phyloP scores from a whole-genome alignment of 2,797 vertebrate genomes.

The Ptychobarbus kaznakovi region DNA sequence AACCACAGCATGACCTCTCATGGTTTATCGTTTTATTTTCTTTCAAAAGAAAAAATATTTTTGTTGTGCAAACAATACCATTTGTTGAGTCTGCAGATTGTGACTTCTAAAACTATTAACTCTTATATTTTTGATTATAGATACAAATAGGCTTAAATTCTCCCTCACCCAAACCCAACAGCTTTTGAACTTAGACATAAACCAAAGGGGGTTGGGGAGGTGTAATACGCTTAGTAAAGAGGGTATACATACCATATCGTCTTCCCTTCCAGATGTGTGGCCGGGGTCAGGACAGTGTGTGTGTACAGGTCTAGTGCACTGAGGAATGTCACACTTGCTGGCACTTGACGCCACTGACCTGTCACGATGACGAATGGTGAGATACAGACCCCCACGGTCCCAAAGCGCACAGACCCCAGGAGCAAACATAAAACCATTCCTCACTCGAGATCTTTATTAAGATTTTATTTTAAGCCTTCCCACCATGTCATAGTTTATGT shows the following conservation, averaged over 20 bases:
- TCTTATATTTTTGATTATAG: not conserved
- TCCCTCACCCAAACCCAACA: not conserved
- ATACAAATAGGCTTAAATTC: not conserved
- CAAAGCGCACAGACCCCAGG: slow-evolving; percentile 15
- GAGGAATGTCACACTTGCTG: slow-evolving; percentile 74
- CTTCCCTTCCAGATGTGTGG: slow-evolving; percentile 78
- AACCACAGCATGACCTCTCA: not conserved
- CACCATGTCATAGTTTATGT: slow-evolving; percentile 48
- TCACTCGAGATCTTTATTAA: slow-evolving; percentile 51
- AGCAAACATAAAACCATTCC: slow-evolving; percentile 35
- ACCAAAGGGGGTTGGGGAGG: slow-evolving; percentile 13
- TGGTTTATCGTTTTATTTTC: not conserved
- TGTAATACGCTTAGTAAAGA: slow-evolving; percentile 71
- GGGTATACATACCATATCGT: slow-evolving; percentile 69
- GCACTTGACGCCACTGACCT: slow-evolving; percentile 77
- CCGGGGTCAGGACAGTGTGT: slow-evolving; percentile 48
- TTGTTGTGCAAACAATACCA: not conserved
- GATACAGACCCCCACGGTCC: slow-evolving; percentile 57
- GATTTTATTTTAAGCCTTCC: slow-evolving; percentile 48
- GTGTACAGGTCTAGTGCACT: slow-evolving; percentile 47
- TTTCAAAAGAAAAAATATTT: not conserved
- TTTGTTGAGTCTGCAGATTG: slow-evolving; percentile 2
- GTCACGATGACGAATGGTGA: slow-evolving; percentile 79
- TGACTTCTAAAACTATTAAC: not conserved
- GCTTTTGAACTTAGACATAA: slow-evolving; percentile 66